phyloP scores from a whole-genome alignment of 35 echinoderm and acorn worm species.

The Stichopus chloronotus region DNA sequence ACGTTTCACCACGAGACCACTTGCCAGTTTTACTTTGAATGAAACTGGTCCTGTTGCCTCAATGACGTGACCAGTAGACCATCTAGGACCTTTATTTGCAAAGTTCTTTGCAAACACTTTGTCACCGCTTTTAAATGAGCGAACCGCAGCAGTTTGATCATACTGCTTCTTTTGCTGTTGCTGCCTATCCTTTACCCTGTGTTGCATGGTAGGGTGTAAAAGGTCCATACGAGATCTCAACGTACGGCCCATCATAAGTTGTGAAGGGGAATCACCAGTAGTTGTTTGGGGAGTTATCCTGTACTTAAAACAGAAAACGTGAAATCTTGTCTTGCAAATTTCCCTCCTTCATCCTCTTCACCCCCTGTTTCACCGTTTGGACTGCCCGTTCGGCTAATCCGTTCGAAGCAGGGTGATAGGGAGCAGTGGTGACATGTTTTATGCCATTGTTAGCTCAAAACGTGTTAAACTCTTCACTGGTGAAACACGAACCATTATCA shows the following conservation, averaged over 20 bases:
- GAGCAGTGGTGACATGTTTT: constrained; percentile 49
- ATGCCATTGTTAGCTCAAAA: constrained; percentile 61
- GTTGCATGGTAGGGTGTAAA: background rate
- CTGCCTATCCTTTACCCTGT: background rate
- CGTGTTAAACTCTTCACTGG: constrained; percentile 40
- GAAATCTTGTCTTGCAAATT: constrained; percentile 6
- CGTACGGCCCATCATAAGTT: background rate
- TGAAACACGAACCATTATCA: constrained; percentile 65
- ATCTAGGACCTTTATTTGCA: background rate
- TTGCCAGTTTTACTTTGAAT: background rate
- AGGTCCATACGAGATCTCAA: background rate
- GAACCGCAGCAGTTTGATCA: background rate
- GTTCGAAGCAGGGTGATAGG: constrained; percentile 46
- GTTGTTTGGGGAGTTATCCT: background rate
- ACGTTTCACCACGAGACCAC: background rate
- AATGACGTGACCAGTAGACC: background rate
- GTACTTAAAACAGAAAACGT: constrained; percentile 20
- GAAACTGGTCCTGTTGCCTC: background rate
- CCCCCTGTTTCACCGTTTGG: constrained; percentile 8
- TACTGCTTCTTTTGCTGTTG: constrained; percentile 6
- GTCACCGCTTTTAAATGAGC: background rate
- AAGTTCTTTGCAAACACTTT: constrained; percentile 11
- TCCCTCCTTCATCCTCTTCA: constrained; percentile 48
- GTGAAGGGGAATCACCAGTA: background rate
- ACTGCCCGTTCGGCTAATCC: constrained; percentile 58